These are phyloP conservation scores for Myodes glareolus DNA, from an alignment of 2,113 vertebrate species.

Conservation along the genomic window DNA sequence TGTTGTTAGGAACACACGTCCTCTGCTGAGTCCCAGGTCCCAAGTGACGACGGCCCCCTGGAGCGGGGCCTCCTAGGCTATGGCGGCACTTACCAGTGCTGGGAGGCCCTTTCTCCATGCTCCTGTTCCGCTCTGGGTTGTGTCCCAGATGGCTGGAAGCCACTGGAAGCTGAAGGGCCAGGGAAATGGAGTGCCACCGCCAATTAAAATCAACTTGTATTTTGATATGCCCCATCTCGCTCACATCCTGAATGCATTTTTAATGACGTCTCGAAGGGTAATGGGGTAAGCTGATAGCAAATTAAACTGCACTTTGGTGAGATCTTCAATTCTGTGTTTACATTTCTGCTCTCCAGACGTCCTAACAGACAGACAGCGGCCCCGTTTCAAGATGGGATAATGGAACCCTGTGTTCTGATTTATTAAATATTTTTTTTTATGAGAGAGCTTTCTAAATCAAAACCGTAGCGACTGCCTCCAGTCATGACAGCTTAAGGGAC, in stretches of 20 bases:
- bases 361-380: constrained; percentile 42
- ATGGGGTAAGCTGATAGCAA: constrained; percentile 28
- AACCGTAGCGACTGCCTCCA: constrained; percentile 11
- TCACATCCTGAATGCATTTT: constrained; percentile 74
- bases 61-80: background rate
- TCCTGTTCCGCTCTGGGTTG: background rate
- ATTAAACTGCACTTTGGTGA: constrained; percentile 44
- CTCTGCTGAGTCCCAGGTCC: background rate
- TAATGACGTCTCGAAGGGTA: constrained; percentile 66
- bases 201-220: constrained; percentile 58
- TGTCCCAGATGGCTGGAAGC: constrained; percentile 6
- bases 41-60: background rate
- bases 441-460: constrained; percentile 46
- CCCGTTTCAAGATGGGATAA: constrained; percentile 48
- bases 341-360: constrained; percentile 62
- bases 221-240: constrained; percentile 61
- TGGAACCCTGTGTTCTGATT: constrained; percentile 57
- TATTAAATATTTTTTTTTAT: constrained; percentile 43
- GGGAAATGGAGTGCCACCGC: background rate
- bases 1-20: background rate
- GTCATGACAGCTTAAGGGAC: background rate
- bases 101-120: background rate
- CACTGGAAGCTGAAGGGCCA: background rate
- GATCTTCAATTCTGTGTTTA: constrained; percentile 51
- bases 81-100: background rate